A percentile compares a stretch with the other conserved stretches of the same genome.
These are phyloP conservation scores for Onchidella celtica DNA, from an alignment of 2,888 invertebrate species.

Conservation along the genomic window DNA sequence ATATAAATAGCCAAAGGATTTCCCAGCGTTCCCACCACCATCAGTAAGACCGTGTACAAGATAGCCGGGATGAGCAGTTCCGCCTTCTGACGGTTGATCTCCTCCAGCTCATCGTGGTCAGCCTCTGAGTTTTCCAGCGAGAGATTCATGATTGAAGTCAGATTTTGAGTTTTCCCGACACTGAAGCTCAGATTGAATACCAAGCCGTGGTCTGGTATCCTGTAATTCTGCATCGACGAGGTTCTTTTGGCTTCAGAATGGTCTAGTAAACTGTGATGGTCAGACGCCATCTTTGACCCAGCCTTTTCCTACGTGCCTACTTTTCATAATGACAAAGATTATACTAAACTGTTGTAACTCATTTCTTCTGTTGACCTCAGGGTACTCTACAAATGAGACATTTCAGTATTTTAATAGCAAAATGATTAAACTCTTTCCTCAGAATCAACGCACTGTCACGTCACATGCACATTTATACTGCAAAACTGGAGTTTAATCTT, in stretches of 20 bases:
- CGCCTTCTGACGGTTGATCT: slow-evolving; percentile 51
- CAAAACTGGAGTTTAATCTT: too few relatives aligned
- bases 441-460: too few relatives aligned
- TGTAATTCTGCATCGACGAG: not conserved
- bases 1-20: slow-evolving; percentile 56
- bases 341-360: too few relatives aligned
- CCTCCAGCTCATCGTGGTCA: not conserved
- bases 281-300: too few relatives aligned
- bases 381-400: too few relatives aligned
- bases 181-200: not conserved
- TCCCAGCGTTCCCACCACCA: slow-evolving; percentile 53
- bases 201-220: not conserved
- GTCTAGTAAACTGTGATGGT: not conserved
- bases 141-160: not conserved
- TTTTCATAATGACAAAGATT: too few relatives aligned
- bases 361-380: too few relatives aligned
- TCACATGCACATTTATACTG: too few relatives aligned
- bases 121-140: not conserved
- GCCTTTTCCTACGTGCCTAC: too few relatives aligned
- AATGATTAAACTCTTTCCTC: too few relatives aligned
- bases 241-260: not conserved
- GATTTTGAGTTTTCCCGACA: not conserved
- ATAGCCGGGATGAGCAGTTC: slow-evolving; percentile 51
- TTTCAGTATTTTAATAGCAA: too few relatives aligned
- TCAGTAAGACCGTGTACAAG: slow-evolving; percentile 47